Percentiles rank a stretch among this genome's conserved stretches.
Conservation (phyloP, 1,140 invertebrate species). For the Riptortus pedestris region DNA sequence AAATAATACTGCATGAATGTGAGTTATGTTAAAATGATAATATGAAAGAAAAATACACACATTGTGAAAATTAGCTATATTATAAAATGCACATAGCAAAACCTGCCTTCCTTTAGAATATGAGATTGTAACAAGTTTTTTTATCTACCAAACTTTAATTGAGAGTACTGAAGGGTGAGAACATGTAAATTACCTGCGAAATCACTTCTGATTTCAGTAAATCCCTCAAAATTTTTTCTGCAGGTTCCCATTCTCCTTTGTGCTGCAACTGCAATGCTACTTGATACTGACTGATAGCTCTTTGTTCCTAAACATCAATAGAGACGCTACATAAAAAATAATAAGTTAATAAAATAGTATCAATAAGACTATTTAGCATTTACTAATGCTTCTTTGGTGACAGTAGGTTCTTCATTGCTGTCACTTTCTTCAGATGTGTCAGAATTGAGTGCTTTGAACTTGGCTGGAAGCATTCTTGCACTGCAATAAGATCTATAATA, state of each 20-base stretch:
- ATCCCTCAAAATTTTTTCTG: constrained; percentile 27
- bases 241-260: constrained; percentile 27
- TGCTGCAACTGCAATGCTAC: constrained; percentile 29
- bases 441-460: constrained; percentile 31
- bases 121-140: no score
- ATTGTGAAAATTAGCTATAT: no score
- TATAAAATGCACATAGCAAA: no score
- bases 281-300: constrained; percentile 28
- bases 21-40: no score
- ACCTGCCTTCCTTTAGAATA: no score
- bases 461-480: constrained; percentile 27
- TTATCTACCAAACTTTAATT: no score
- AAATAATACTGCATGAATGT: no score
- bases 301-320: constrained; percentile 29
- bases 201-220: constrained; percentile 31
- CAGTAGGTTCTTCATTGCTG: constrained; percentile 24
- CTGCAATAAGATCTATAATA: no score
- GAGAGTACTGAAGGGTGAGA: no score
- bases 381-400: constrained; percentile 34
- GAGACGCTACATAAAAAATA: background rate
- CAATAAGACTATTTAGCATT: background rate
- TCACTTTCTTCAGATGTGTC: constrained; percentile 31
- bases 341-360: constrained; percentile 5
- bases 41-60: no score
- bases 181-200: constrained; percentile 24